A percentile compares a stretch with the other conserved stretches of the same genome.
Evolutionary conservation across 2,888 invertebrate genomes (phyloP).

Genomic region (Dermolepida albohirtum): DNA sequence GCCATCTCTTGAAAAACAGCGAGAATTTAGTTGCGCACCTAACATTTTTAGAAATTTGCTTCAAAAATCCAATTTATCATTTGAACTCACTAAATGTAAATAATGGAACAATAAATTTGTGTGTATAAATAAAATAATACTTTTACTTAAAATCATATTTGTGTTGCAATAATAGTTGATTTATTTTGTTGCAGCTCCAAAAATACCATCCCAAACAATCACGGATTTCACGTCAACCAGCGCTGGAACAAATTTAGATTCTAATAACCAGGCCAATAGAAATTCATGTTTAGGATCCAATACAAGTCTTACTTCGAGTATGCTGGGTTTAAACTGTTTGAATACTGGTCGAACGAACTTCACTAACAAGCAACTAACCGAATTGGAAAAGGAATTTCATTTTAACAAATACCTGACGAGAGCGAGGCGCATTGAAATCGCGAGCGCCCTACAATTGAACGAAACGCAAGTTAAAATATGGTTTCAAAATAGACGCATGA

Average conservation of each 20-base stretch:
- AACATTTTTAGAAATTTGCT: too few species aligned
- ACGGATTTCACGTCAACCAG: conserved; percentile 58
- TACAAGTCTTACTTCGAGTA: conserved; percentile 65
- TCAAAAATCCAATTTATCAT: too few species aligned
- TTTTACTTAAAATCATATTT: too few species aligned
- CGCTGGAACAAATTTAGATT: conserved; percentile 66
- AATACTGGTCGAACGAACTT: conserved; percentile 98
- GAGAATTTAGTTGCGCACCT: too few species aligned
- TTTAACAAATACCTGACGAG: conserved; percentile 99
- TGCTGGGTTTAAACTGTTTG: conserved; percentile 65
- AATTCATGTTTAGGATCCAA: conserved; percentile 64
- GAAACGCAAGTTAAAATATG: conserved; percentile 98
- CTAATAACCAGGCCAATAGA: conserved; percentile 67
- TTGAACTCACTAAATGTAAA: too few species aligned
- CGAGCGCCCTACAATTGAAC: conserved; percentile 93
- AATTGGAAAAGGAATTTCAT: conserved; percentile 99
- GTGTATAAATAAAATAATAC: too few species aligned
- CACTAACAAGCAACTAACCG: conserved; percentile 98
- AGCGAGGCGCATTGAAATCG: conserved; percentile 97
- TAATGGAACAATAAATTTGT: too few species aligned
- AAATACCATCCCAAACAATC: conserved; percentile 68
- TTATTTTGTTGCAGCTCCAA: conserved; percentile 69
- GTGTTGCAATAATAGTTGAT: neutral
- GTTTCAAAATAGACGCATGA: conserved; percentile 99
- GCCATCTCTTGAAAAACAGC: too few species aligned